phyloP scores from a whole-genome alignment of 2,888 invertebrate species.

The Lordiphosa fenestrarum region DNA sequence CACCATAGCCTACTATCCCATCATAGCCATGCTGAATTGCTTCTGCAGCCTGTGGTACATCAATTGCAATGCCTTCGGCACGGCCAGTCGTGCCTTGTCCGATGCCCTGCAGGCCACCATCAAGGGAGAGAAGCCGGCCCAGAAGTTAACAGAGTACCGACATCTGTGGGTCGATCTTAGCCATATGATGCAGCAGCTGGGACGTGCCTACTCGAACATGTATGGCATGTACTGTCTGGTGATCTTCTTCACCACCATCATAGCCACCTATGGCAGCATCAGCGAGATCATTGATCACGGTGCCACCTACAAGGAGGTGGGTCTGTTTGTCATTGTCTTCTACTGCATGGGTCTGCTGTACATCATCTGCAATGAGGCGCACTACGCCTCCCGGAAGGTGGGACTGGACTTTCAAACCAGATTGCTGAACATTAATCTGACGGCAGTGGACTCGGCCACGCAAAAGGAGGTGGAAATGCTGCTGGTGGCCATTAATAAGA shows the following conservation, averaged over 20 bases:
- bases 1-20: constrained; percentile 87
- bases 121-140: constrained; percentile 84
- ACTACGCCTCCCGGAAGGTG: constrained; percentile 85
- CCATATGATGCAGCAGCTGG: constrained; percentile 89
- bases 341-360: constrained; percentile 87
- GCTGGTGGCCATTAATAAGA: constrained; percentile 86
- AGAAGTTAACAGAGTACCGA: constrained; percentile 85
- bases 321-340: constrained; percentile 86
- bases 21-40: constrained; percentile 87
- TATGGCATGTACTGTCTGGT: constrained; percentile 88
- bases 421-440: constrained; percentile 85
- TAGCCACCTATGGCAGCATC: constrained; percentile 86
- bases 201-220: constrained; percentile 88
- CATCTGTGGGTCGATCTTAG: constrained; percentile 87
- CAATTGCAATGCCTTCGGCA: constrained; percentile 85
- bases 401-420: constrained; percentile 84
- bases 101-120: constrained; percentile 84
- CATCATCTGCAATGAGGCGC: constrained; percentile 88
- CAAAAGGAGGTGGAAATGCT: constrained; percentile 88
- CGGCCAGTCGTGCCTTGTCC: constrained; percentile 85
- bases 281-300: constrained; percentile 88
- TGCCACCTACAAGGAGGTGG: constrained; percentile 86
- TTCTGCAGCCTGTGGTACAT: constrained; percentile 87
- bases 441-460: constrained; percentile 84
- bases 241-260: constrained; percentile 87